Percentiles rank a stretch among this genome's conserved stretches.
phyloP scores from a whole-genome alignment of 2,888 invertebrate genomes.

The Corythucha ciliata region DNA sequence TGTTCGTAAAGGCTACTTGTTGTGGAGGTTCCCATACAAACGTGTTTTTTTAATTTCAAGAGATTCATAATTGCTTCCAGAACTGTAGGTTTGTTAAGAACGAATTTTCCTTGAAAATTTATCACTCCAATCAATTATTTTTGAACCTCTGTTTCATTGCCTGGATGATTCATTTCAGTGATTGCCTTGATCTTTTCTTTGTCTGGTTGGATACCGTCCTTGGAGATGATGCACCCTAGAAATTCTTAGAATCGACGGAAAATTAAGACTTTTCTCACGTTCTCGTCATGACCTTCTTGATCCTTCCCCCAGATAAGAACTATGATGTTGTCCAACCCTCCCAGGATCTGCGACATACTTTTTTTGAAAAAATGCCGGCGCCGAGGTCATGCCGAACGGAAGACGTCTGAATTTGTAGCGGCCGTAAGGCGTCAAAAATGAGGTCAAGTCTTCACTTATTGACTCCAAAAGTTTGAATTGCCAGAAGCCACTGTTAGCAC shows the following conservation, averaged over 20 bases:
- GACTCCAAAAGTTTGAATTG: too few relatives aligned
- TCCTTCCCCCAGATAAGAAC: slow-evolving; percentile 19
- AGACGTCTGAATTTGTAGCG: slow-evolving; percentile 32
- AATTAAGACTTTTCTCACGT: slow-evolving; percentile 7
- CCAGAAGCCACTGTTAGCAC: slow-evolving; percentile 34
- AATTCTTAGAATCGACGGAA: too few relatives aligned
- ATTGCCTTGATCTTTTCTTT: slow-evolving; percentile 26
- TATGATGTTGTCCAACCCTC: slow-evolving; percentile 18
- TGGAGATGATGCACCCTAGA: slow-evolving; percentile 31
- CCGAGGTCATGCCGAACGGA: slow-evolving; percentile 33
- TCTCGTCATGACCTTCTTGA: slow-evolving; percentile 17
- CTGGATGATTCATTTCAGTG: slow-evolving; percentile 15
- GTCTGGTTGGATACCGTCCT: slow-evolving; percentile 25
- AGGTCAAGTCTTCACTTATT: slow-evolving; percentile 30
- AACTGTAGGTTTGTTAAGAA: slow-evolving; percentile 18
- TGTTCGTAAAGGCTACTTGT: slow-evolving; percentile 11
- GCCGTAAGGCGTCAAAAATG: slow-evolving; percentile 34
- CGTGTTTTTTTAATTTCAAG: slow-evolving; percentile 15
- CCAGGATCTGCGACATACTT: slow-evolving; percentile 25
- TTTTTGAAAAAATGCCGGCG: slow-evolving; percentile 30
- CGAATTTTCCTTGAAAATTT: slow-evolving; percentile 14
- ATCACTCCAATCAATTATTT: slow-evolving; percentile 22
- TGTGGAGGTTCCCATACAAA: slow-evolving; percentile 14
- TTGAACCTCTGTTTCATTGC: slow-evolving; percentile 18
- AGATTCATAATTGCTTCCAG: slow-evolving; percentile 13